Evolutionary conservation across 2,797 vertebrate species (phyloP).

Genomic region (Aphelocoma californica): DNA sequence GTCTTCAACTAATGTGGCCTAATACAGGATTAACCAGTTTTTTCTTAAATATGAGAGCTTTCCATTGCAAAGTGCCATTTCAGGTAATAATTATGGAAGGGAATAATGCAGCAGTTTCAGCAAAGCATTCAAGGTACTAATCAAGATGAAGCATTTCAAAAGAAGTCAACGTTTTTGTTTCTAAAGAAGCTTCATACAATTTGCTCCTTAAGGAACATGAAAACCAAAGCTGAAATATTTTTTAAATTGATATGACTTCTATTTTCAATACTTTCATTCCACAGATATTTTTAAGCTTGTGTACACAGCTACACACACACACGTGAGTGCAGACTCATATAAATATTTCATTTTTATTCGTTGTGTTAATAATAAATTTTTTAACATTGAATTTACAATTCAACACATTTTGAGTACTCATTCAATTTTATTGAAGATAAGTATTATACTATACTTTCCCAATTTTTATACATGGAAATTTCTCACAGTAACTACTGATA

Average conservation of each 20-base stretch:
- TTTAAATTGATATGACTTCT: background rate
- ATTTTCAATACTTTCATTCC: background rate
- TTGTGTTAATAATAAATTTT: background rate
- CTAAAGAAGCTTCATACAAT: background rate
- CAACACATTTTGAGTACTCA: background rate
- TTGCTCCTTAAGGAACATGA: background rate
- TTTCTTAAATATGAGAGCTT: background rate
- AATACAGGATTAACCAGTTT: background rate
- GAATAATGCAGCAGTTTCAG: background rate
- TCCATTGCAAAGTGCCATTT: background rate
- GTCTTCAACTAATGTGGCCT: background rate
- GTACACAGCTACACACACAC: fast-evolving
- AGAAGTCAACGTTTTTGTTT: background rate
- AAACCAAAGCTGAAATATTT: background rate
- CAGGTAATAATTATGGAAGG: background rate
- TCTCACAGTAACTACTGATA: background rate
- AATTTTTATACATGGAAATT: background rate
- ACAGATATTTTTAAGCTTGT: background rate
- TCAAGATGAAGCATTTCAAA: background rate
- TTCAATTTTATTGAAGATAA: background rate
- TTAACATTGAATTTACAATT: background rate
- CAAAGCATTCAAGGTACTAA: background rate
- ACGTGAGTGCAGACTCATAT: fast-evolving
- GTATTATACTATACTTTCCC: background rate
- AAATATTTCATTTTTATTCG: background rate